Base-by-base conservation (phyloP, 2,113 vertebrate genomes). In the Orcinus orca region DNA sequence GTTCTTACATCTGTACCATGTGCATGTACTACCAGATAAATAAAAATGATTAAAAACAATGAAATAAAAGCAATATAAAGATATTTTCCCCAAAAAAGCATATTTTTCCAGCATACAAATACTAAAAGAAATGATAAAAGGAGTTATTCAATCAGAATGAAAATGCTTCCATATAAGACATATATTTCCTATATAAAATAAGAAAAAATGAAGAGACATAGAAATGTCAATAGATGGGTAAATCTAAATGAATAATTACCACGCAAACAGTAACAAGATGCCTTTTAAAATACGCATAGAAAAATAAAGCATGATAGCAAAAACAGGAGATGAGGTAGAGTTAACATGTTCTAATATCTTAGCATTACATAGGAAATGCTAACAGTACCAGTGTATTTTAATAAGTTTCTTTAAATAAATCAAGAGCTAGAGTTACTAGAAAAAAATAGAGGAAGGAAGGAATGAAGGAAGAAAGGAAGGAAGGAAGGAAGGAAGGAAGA, bases 401-500 rank as follows among this genome's bases (percentile, higher is more conserved):
- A 20, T 26, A 25, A 21, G 4, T 63, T n/a, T 31, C 44, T 21
- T 74, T 50, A 11, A 79, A 60, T 67, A 80, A 60, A 4, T 29
- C 6, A 90, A 70, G 11, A 31, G 21, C 13, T 29, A 67, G 14
- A 6, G 2, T 68, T 68, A 36, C 4, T 12, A 53, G 23, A 92
- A 82, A 23, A 62, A 2, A 26, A 70, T 4, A 25, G 26, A 9
- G 21, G 8, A 31, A 20, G 44, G 8, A 47, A 33, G 5, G 50
- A 0, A 53, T 1, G 12, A 44, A 9, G 1, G 20, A 11, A 23
- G 0, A 11, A 3, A 26, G 11, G 20, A 17, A 76, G 31, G 15
- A 18, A 18, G 26, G 15, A 31, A 47, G 33, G 5, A n/a, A 18
- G 33, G 3, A 3, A 31, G 18, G 31, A 31, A 31, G 58, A 2